Evolutionary conservation across 1,140 invertebrate species (phyloP).

Genomic region (Rhynchophorus ferrugineus): DNA sequence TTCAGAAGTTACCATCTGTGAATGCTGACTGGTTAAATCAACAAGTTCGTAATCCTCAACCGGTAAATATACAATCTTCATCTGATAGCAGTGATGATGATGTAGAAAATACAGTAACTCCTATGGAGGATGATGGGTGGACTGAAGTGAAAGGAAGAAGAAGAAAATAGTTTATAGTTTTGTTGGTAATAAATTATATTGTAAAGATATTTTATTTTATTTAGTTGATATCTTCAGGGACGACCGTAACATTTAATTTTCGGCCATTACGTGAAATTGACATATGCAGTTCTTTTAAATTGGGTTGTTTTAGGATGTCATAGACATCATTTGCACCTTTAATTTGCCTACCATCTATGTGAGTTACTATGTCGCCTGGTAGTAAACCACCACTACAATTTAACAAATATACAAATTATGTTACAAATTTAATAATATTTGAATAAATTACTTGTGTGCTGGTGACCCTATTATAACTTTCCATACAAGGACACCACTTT

Average conservation of each 20-base stretch:
- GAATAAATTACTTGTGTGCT: conserved; percentile 65
- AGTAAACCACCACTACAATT: conserved; percentile 64
- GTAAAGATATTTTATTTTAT: conserved; percentile 1
- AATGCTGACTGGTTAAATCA: conserved; percentile 21
- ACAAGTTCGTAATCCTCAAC: conserved; percentile 17
- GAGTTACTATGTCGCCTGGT: conserved; percentile 77
- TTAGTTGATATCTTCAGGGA: conserved; percentile 34
- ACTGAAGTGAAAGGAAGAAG: conserved; percentile 47
- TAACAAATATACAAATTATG: conserved; percentile 4
- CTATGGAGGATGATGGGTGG: conserved; percentile 51
- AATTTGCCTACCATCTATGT: conserved; percentile 66
- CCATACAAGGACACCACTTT: conserved; percentile 77
- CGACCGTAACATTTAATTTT: conserved; percentile 24
- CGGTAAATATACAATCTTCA: not conserved
- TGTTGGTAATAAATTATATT: conserved; percentile 5
- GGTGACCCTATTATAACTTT: conserved; percentile 80
- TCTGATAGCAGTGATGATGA: conserved; percentile 39
- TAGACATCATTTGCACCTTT: conserved; percentile 53
- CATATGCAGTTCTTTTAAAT: conserved; percentile 26
- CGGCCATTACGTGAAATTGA: conserved; percentile 29
- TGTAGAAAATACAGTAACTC: conserved; percentile 9
- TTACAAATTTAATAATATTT: not conserved
- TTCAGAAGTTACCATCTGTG: conserved; percentile 24
- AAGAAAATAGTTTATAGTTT: conserved; percentile 27
- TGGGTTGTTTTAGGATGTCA: conserved; percentile 19